phyloP scores from a whole-genome alignment of 2,888 invertebrate species.

The Rotaria socialis region DNA sequence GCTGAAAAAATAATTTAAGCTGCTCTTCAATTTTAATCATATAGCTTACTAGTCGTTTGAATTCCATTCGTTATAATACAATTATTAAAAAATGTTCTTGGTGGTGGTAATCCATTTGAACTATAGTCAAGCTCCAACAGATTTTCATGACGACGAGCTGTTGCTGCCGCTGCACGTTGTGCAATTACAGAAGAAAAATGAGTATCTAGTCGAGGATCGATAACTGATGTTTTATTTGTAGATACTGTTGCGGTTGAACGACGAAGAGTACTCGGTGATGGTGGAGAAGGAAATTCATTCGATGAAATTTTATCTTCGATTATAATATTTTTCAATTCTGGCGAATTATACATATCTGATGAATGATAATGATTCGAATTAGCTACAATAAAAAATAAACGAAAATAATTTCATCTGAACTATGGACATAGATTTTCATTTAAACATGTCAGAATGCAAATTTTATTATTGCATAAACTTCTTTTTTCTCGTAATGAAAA shows the following conservation, averaged over 20 bases:
- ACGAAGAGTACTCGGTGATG: background rate
- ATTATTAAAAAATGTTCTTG: background rate
- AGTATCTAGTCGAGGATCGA: slow-evolving; percentile 33
- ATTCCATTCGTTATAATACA: background rate
- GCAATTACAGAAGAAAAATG: slow-evolving; percentile 44
- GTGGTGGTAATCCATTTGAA: slow-evolving; percentile 1
- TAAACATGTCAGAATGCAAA: too few relatives aligned
- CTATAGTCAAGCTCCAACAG: background rate
- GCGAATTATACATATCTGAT: too few relatives aligned
- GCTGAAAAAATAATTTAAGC: background rate
- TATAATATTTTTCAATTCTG: slow-evolving; percentile 17
- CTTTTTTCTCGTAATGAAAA: too few relatives aligned
- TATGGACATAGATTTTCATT: too few relatives aligned
- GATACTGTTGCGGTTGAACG: background rate
- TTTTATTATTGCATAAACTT: too few relatives aligned
- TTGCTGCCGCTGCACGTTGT: slow-evolving; percentile 41
- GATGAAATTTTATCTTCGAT: background rate
- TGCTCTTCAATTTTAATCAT: background rate
- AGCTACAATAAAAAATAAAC: background rate
- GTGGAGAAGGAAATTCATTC: slow-evolving; percentile 2
- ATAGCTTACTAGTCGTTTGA: background rate
- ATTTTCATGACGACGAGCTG: slow-evolving; percentile 43
- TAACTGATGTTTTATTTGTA: background rate
- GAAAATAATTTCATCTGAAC: background rate
- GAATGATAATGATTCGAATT: background rate